These are phyloP conservation scores for Acanthopagrus latus DNA, from an alignment of 2,797 vertebrate genomes.

Conservation along the genomic window DNA sequence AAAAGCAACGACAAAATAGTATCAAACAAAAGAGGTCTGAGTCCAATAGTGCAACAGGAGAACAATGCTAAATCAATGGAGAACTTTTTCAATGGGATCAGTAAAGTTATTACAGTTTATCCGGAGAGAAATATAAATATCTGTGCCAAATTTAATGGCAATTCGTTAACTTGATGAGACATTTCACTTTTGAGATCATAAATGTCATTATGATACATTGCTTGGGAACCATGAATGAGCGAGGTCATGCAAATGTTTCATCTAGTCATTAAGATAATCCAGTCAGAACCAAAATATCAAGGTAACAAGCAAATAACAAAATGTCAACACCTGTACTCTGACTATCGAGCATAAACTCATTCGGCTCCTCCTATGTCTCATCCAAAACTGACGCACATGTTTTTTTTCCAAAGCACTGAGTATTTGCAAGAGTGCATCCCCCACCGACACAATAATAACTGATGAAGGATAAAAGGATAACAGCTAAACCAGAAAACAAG, in stretches of 20 bases:
- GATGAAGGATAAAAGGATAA: background rate
- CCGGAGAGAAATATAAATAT: background rate
- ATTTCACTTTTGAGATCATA: background rate
- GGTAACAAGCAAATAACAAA: background rate
- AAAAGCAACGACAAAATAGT: no score
- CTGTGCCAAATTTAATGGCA: background rate
- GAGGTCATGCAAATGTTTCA: background rate
- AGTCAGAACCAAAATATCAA: background rate
- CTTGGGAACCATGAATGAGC: background rate
- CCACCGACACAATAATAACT: background rate
- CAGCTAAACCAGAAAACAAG: constrained; percentile 13
- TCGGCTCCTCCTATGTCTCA: background rate
- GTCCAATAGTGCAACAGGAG: background rate
- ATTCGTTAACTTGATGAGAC: background rate
- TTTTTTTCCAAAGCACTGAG: background rate
- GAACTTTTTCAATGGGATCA: background rate
- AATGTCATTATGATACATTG: background rate
- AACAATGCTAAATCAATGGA: background rate
- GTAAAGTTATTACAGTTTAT: background rate
- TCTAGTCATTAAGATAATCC: background rate
- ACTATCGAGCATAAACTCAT: background rate
- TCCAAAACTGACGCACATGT: constrained; percentile 1
- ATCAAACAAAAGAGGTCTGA: no score
- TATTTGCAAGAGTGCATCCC: background rate
- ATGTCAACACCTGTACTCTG: background rate